Conservation (phyloP, 2,797 vertebrate genomes). For the Helarctos malayanus region DNA sequence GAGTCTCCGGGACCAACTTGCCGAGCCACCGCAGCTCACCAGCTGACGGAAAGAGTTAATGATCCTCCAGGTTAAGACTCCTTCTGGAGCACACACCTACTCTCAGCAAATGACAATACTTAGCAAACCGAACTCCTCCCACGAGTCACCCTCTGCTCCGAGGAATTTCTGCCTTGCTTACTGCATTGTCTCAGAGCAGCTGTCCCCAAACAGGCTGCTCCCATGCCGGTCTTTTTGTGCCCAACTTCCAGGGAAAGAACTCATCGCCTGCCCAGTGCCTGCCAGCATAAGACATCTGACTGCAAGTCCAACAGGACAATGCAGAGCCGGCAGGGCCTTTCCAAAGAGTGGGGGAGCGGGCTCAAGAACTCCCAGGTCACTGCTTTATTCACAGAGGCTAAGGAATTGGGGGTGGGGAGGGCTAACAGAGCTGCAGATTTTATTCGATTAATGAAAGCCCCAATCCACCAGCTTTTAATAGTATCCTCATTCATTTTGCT, state of each 20-base stretch:
- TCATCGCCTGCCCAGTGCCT: constrained; percentile 67
- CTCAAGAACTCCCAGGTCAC: constrained; percentile 59
- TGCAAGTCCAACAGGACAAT: constrained; percentile 74
- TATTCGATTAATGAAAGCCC: not conserved
- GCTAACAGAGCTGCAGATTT: not conserved
- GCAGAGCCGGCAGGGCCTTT: constrained; percentile 66
- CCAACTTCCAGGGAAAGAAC: constrained; percentile 74
- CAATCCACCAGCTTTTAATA: not conserved
- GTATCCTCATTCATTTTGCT: not conserved
- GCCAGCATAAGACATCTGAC: constrained; percentile 69
- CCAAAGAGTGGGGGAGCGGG: constrained; percentile 20
- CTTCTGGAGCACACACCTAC: constrained; percentile 86
- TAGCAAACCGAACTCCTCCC: constrained; percentile 87
- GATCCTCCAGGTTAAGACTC: constrained; percentile 83
- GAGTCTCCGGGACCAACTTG: constrained; percentile 63
- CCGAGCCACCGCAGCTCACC: not conserved
- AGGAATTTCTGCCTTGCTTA: constrained; percentile 73
- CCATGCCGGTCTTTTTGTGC: constrained; percentile 70
- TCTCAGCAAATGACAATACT: constrained; percentile 82
- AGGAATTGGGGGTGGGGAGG: not conserved
- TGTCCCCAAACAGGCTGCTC: constrained; percentile 69
- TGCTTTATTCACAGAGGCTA: constrained; percentile 35
- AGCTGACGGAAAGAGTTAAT: constrained; percentile 76
- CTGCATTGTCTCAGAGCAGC: constrained; percentile 52
- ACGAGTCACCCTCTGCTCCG: constrained; percentile 61